These are phyloP conservation scores for Cliona cf. orientalis DNA, from an alignment of 37 sponge, comb jelly and placozoan genomes.

Conservation along the genomic window DNA sequence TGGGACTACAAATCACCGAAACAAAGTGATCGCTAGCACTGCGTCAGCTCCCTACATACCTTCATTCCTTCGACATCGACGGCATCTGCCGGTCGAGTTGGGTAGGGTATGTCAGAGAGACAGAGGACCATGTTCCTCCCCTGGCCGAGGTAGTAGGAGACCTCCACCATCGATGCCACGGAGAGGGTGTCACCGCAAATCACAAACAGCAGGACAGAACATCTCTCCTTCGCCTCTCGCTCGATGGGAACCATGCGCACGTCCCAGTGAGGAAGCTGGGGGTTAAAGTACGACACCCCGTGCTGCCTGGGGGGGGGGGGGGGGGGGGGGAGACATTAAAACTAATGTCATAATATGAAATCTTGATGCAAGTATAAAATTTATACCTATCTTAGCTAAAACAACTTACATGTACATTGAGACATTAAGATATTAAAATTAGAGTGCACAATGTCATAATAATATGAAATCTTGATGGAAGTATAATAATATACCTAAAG, in stretches of 20 bases:
- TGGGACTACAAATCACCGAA: too few relatives aligned
- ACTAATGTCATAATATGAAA: too few relatives aligned
- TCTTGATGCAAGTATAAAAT: too few relatives aligned
- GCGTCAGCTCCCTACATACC: conserved; percentile 22
- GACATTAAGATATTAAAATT: too few relatives aligned
- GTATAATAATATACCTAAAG: too few relatives aligned
- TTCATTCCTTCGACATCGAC: conserved; percentile 36
- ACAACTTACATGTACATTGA: too few relatives aligned
- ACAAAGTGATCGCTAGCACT: too few relatives aligned
- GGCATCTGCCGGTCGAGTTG: not conserved
- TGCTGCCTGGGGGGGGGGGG: conserved; percentile 20
- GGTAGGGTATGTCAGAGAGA: conserved; percentile 36
- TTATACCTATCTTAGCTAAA: too few relatives aligned
- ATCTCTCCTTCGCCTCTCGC: conserved; percentile 72
- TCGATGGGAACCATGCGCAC: conserved; percentile 73
- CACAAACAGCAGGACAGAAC: conserved; percentile 61
- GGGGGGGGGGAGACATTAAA: not conserved
- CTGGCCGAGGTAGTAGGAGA: conserved; percentile 67
- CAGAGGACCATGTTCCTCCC: conserved; percentile 59
- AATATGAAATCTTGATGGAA: too few relatives aligned
- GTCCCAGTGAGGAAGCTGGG: conserved; percentile 84
- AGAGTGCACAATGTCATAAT: too few relatives aligned
- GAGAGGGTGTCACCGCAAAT: conserved; percentile 52
- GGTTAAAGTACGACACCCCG: conserved; percentile 78
- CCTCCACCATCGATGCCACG: conserved; percentile 83